Evolutionary conservation across 2,797 vertebrate genomes (phyloP).

Genomic region (Benthosema pterotum): DNA sequence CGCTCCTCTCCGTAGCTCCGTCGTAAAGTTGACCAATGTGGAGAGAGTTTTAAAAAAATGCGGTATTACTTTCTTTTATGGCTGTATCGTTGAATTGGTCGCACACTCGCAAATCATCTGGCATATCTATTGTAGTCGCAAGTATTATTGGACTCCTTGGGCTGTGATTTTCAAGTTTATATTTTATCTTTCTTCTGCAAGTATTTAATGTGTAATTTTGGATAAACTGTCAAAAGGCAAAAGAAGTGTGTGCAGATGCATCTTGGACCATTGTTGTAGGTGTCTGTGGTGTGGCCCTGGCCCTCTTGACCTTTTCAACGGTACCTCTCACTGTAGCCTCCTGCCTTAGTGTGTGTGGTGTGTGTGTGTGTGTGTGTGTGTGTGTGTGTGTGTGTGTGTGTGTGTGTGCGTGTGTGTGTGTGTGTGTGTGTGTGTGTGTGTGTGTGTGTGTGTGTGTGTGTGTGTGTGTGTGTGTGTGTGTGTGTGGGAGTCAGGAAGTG

Average conservation of each 20-base stretch:
- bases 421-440: conserved; percentile 6
- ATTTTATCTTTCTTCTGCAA: neutral
- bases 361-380: conserved; percentile 19
- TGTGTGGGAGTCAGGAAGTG: conserved; percentile 17
- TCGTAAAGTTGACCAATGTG: conserved; percentile 35
- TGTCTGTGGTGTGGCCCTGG: neutral
- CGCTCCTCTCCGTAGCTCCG: conserved; percentile 34
- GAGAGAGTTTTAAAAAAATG: conserved; percentile 25
- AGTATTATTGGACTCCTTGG: conserved; percentile 19
- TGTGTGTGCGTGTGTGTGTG: conserved; percentile 8
- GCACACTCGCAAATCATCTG: conserved; percentile 44
- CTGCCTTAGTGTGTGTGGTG: conserved; percentile 6
- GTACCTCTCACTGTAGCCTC: neutral
- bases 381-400: conserved; percentile 16
- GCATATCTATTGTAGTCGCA: too few species aligned
- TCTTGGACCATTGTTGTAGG: neutral
- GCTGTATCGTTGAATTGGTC: conserved; percentile 28
- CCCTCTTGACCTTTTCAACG: conserved; percentile 12
- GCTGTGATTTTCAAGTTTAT: neutral
- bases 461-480: conserved; percentile 28
- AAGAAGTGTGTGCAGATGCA: too few species aligned
- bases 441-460: conserved; percentile 25
- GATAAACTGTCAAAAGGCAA: too few species aligned
- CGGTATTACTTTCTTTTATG: conserved; percentile 38
- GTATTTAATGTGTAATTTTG: too few species aligned